Evolutionary conservation across 92 coral and sea anemone species (phyloP), one percentile per base, ranked within the genome.

Genomic region (Zoanthus solanderi): DNA sequence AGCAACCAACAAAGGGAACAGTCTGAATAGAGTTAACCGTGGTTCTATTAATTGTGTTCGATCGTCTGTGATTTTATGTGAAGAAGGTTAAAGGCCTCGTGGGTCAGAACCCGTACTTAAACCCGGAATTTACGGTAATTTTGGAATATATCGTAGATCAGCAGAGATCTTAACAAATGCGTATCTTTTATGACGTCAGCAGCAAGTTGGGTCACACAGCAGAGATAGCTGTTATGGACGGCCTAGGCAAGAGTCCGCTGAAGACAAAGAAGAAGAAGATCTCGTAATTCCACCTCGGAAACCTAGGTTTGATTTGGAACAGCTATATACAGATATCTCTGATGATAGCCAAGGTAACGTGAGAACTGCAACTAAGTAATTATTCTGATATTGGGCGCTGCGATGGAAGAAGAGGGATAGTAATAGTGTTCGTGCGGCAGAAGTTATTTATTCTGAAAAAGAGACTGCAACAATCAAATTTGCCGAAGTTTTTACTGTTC

Each of bases 311-410:
- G 52, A 72, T 72, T 29, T 18, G 42, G 75, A 71, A 18, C 45
- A 29, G 44, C 46, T 32, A 8, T 32, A 29, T 11, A 16, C 75
- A 71, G 75, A 29, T 12, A 29, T 29, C 44, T 71, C 42, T 29
- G 75, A 18, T 23, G 75, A 71, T 0, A 71, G 75, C 75, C 75
- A 71, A 71, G 75, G 75, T 71, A 71, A 71, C 71, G 60, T 54
- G 60, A 54, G 60, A 54, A 54, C 60, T 54, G 12, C 11, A 54
- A 54, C 60, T 54, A 54, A 54, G 60, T 54, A 54, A 54, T 54
- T 54, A 54, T 54, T 54, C 60, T 54, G 11, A 54, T 8, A 54
- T 6, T 54, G 60, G 60, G 60, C 60, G 60, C 60, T 54, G 60
- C 60, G 60, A 54, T 54, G 60, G 60, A 54, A 54, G 60, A 54